phyloP scores from a whole-genome alignment of 2,888 invertebrate species.

The Melanchra persicariae region DNA sequence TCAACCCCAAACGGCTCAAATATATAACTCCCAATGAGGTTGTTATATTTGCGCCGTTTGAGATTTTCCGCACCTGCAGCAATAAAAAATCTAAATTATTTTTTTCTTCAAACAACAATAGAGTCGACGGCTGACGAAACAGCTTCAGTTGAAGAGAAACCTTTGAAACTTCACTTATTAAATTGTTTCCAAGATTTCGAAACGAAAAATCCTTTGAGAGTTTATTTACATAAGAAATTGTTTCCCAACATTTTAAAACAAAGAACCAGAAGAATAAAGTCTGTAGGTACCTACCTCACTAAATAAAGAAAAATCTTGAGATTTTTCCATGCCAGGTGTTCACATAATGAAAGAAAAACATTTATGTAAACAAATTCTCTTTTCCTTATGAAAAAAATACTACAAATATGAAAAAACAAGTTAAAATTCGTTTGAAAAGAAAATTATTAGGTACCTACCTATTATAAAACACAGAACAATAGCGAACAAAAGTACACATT shows the following conservation, averaged over 20 bases:
- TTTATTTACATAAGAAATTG: background rate
- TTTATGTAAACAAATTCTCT: background rate
- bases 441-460: constrained; percentile 1
- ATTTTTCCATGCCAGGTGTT: constrained; percentile 21
- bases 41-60: no score
- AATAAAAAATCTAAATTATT: no score
- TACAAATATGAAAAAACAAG: background rate
- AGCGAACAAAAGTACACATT: constrained; percentile 30
- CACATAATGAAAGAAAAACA: background rate
- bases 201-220: background rate
- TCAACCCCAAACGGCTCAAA: no score
- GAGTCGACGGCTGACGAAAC: background rate
- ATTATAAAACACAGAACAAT: constrained; percentile 39
- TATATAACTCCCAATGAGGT: no score
- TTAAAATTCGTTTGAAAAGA: constrained; percentile 25
- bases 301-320: background rate
- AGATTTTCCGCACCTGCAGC: no score
- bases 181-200: background rate
- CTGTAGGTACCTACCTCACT: background rate
- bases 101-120: background rate
- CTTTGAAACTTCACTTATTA: background rate
- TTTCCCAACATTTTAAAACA: background rate
- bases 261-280: background rate
- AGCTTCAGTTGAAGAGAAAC: background rate
- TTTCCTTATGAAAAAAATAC: constrained; percentile 6